Evolutionary conservation across 2,113 vertebrate genomes (phyloP), one percentile per base, ranked within the genome.

Genomic region (Megalops atlanticus): DNA sequence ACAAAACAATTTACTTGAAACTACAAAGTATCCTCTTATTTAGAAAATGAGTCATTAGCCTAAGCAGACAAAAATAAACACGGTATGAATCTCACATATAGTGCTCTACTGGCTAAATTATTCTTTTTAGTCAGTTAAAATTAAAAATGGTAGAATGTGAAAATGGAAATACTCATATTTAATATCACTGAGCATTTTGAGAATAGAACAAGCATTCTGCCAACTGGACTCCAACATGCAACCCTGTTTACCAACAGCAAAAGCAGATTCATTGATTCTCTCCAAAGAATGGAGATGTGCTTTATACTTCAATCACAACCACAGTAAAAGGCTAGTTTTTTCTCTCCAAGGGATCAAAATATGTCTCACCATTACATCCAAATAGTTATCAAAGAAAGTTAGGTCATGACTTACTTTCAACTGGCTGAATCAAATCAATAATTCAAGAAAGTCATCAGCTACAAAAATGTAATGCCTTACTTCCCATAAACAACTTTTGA

Each of bases 261-360:
- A 78, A 33, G 31, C 27, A 27, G 0, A n/a, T 15, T 47, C 64
- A 21, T 12, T 72, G 18, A 5, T 47, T 54, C 31, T 52, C 40
- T 45, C 16, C 64, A 36, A 49, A 36, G 33, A 49, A 39, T 70
- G 12, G 72, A 54, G 40, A 43, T 33, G 43, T 40, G 18, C 70
- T 70, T 45, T 33, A 73, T 16, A 12, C 45, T 47, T 41, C 39
- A 12, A 68, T 33, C n/a, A 27, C 39, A 78, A 40, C 77, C 38
- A 64, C 14, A 41, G 49, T 41, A 12, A 64, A 78, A 40, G 49
- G 21, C 39, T 38, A 78, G 54, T 41, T 79, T 35, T 47, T 27
- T 79, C n/a, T 45, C 64, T n/a, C 36, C 21, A 39, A 68, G 39
- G 40, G 77, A 31, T 79, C 64, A 79, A 47, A 79, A 27, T 49